phyloP scores from a whole-genome alignment of 2,797 vertebrate species.

The Pangasius krempfi region DNA sequence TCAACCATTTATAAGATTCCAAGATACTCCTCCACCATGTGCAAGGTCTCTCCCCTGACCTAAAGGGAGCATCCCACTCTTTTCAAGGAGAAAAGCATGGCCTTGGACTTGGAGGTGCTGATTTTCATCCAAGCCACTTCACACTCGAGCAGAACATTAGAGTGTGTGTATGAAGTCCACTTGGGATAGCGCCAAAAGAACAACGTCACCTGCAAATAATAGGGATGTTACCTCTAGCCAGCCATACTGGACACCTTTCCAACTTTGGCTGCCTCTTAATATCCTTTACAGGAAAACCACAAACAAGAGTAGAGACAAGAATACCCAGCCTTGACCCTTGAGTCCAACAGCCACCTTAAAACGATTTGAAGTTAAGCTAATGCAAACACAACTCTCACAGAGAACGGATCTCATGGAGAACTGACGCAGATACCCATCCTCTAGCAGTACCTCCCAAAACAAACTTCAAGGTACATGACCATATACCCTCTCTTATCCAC shows the following conservation, averaged over 20 bases:
- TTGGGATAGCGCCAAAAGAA: neutral
- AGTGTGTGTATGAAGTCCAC: neutral
- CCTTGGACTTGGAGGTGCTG: neutral
- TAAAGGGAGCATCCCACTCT: neutral
- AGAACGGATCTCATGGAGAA: neutral
- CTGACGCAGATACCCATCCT: neutral
- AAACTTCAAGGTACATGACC: neutral
- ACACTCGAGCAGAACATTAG: neutral
- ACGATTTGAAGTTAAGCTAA: neutral
- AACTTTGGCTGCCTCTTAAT: neutral
- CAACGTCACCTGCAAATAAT: neutral
- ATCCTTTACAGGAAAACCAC: neutral
- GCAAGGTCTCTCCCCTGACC: constrained; percentile 15
- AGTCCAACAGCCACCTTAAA: neutral
- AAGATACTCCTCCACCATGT: neutral
- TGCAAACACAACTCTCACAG: neutral
- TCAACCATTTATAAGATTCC: neutral
- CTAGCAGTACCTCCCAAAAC: neutral
- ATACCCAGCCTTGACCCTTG: neutral
- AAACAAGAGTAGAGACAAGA: neutral
- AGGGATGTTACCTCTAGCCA: neutral
- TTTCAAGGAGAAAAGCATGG: neutral
- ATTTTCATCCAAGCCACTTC: neutral
- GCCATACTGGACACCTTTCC: neutral
- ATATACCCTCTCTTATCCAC: neutral